These are phyloP conservation scores for Salvelinus namaycush DNA, from an alignment of 2,113 vertebrate genomes.

Conservation along the genomic window DNA sequence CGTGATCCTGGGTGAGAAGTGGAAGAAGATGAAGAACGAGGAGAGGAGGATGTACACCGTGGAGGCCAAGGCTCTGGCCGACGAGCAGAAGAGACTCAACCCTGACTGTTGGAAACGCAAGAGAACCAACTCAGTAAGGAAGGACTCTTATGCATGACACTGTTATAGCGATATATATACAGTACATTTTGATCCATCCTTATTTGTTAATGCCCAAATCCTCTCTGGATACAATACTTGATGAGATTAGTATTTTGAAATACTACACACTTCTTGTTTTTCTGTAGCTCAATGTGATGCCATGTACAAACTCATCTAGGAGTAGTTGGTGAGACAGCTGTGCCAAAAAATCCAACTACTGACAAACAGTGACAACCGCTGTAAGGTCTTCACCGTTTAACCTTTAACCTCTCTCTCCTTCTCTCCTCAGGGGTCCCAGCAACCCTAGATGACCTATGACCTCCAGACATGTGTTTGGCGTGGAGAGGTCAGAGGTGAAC, in stretches of 20 bases:
- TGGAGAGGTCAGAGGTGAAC: constrained; percentile 41
- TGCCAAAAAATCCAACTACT: too few species aligned
- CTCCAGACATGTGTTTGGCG: constrained; percentile 38
- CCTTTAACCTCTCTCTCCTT: neutral
- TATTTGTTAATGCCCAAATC: too few species aligned
- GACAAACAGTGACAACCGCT: too few species aligned
- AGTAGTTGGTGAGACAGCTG: too few species aligned
- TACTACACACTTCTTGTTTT: too few species aligned
- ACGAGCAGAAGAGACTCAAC: constrained; percentile 98
- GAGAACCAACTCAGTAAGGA: constrained; percentile 95
- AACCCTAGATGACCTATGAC: constrained; percentile 56
- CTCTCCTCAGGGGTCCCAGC: constrained; percentile 87
- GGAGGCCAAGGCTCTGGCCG: constrained; percentile 98
- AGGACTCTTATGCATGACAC: neutral
- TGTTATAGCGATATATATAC: too few species aligned
- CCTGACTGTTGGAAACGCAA: constrained; percentile 99
- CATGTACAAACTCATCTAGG: too few species aligned
- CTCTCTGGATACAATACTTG: too few species aligned
- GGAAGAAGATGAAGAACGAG: constrained; percentile 99
- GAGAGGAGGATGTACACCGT: constrained; percentile 95
- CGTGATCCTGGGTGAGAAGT: constrained; percentile 97
- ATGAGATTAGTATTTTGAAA: too few species aligned
- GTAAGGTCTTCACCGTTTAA: neutral
- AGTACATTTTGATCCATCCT: too few species aligned
- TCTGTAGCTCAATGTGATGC: too few species aligned